Evolutionary conservation across 1,140 invertebrate genomes (phyloP).

Genomic region (Parapsyche elsis): DNA sequence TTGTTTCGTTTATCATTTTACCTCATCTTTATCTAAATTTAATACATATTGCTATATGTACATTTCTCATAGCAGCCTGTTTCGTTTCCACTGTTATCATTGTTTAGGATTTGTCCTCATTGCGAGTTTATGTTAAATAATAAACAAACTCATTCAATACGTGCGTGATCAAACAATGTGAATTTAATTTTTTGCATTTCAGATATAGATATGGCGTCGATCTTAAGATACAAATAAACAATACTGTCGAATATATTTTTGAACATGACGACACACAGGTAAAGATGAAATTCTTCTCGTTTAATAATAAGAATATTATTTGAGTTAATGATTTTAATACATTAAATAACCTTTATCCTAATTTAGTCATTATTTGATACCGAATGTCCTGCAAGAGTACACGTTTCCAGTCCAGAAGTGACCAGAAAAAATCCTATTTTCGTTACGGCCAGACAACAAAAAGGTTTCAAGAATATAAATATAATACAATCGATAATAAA

Average conservation of each 20-base stretch:
- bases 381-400: constrained; percentile 66
- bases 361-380: not conserved
- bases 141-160: too few relatives aligned
- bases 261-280: constrained; percentile 6
- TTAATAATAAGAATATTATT: not conserved
- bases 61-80: too few relatives aligned
- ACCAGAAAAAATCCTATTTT: constrained; percentile 71
- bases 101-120: too few relatives aligned
- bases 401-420: constrained; percentile 67
- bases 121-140: too few relatives aligned
- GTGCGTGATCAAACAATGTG: too few relatives aligned
- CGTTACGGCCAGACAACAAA: constrained; percentile 75
- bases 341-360: not conserved
- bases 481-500: not conserved
- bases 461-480: constrained; percentile 60
- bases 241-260: constrained; percentile 26
- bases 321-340: not conserved
- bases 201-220: constrained; percentile 26
- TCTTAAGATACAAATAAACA: not conserved
- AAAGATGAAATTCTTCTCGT: not conserved
- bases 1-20: too few relatives aligned
- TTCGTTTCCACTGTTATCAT: too few relatives aligned
- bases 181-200: not conserved
- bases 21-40: too few relatives aligned
- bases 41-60: too few relatives aligned